Conservation (phyloP, 1,140 invertebrate species). For the Drosophila mayri region DNA sequence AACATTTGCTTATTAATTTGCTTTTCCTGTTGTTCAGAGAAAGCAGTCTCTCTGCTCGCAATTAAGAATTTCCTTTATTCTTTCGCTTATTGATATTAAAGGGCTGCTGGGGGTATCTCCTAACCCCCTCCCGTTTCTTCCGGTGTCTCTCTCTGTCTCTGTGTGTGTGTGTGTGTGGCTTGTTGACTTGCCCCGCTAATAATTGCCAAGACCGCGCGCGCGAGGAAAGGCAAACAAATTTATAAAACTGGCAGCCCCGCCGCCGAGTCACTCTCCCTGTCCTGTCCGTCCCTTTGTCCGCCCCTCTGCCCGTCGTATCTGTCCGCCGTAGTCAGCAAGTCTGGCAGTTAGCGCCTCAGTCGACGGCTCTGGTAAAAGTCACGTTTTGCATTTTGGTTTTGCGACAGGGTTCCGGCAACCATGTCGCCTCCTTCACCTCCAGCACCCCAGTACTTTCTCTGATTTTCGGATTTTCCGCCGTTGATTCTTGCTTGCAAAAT, state of each 20-base stretch:
- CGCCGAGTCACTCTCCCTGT: constrained; percentile 7
- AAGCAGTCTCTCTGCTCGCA: background rate
- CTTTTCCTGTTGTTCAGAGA: constrained; percentile 1
- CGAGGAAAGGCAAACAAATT: constrained; percentile 68
- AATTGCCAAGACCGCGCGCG: constrained; percentile 56
- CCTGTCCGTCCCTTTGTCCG: background rate
- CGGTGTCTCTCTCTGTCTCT: background rate
- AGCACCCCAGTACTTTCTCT: background rate
- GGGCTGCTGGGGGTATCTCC: constrained; percentile 8
- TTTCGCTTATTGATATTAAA: constrained; percentile 61
- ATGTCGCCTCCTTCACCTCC: background rate
- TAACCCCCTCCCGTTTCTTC: background rate
- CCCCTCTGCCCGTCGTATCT: constrained; percentile 5
- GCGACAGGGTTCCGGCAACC: constrained; percentile 8
- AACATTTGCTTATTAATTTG: constrained; percentile 1
- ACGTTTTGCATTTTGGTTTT: constrained; percentile 70
- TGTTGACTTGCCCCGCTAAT: constrained; percentile 67
- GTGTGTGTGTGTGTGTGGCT: constrained; percentile 13
- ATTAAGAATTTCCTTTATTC: constrained; percentile 24
- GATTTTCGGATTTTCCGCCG: constrained; percentile 6
- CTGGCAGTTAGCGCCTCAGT: constrained; percentile 54
- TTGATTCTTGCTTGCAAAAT: constrained; percentile 17
- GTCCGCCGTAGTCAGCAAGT: constrained; percentile 42
- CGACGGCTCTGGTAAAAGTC: constrained; percentile 64
- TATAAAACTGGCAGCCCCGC: constrained; percentile 47